Conservation (phyloP, 2,888 invertebrate genomes). For the Callosobruchus maculatus region DNA sequence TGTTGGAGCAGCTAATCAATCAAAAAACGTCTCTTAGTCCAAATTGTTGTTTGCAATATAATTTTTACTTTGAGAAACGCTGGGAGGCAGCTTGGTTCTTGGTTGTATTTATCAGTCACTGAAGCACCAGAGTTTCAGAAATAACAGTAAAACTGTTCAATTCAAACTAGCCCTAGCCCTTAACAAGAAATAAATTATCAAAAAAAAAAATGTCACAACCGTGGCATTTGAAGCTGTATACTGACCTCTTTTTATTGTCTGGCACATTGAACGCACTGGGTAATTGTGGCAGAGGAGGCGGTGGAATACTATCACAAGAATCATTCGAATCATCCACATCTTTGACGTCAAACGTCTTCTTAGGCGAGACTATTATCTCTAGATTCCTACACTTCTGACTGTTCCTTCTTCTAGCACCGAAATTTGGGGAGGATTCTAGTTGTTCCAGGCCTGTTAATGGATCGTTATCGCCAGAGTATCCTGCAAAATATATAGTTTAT, state of each 20-base stretch:
- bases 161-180: no score
- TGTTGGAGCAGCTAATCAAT: no score
- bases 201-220: no score
- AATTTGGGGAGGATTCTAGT: conserved; percentile 42
- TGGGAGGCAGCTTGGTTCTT: no score
- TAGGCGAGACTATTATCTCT: conserved; percentile 69
- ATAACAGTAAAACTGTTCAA: no score
- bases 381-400: conserved; percentile 60
- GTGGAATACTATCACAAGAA: conserved; percentile 58
- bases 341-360: conserved; percentile 73
- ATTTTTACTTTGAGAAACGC: no score
- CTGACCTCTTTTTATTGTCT: conserved; percentile 26
- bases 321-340: conserved; percentile 57
- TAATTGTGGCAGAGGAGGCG: conserved; percentile 62
- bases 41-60: no score
- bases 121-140: no score
- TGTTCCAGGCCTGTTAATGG: conserved; percentile 36
- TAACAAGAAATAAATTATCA: no score
- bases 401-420: conserved; percentile 25
- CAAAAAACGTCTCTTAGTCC: no score
- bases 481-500: conserved; percentile 4
- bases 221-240: no score
- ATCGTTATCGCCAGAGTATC: conserved; percentile 19
- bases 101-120: no score
- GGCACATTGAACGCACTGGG: conserved; percentile 51